Evolutionary conservation across 2,888 invertebrate species (phyloP).

Genomic region (Leptodirus hochenwartii): DNA sequence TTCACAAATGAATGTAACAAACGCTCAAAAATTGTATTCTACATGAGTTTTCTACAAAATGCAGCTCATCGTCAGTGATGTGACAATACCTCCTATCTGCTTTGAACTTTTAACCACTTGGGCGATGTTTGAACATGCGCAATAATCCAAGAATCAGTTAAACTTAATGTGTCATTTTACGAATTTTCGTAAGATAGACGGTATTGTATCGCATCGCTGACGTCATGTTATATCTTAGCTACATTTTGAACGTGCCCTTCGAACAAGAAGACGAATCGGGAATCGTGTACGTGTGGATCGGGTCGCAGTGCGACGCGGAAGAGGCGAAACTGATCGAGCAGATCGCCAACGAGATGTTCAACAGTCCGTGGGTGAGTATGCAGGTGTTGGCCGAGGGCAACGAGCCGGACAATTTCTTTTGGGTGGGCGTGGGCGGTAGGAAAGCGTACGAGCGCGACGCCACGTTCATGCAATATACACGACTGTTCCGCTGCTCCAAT

Average conservation of each 20-base stretch:
- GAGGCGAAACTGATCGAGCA: constrained; percentile 76
- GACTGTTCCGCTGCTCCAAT: constrained; percentile 95
- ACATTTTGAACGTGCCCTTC: constrained; percentile 83
- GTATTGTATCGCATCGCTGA: not conserved
- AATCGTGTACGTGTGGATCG: constrained; percentile 93
- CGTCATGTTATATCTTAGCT: constrained; percentile 39
- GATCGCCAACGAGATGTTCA: constrained; percentile 85
- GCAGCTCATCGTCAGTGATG: no score
- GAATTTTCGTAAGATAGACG: no score
- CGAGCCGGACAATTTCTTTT: constrained; percentile 97
- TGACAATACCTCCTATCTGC: no score
- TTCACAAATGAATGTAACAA: no score
- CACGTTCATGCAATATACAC: constrained; percentile 79
- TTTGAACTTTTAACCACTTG: no score
- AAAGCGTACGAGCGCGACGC: constrained; percentile 80
- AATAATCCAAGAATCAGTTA: no score
- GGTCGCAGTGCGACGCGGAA: constrained; percentile 65
- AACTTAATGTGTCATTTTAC: no score
- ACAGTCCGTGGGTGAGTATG: constrained; percentile 58
- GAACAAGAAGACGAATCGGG: constrained; percentile 73
- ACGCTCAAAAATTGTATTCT: no score
- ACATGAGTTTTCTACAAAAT: no score
- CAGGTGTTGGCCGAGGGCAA: constrained; percentile 81
- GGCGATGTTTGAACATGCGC: no score
- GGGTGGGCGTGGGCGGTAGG: constrained; percentile 86